phyloP scores from a whole-genome alignment of 2,113 vertebrate species.

The Nansenia antarctica region DNA sequence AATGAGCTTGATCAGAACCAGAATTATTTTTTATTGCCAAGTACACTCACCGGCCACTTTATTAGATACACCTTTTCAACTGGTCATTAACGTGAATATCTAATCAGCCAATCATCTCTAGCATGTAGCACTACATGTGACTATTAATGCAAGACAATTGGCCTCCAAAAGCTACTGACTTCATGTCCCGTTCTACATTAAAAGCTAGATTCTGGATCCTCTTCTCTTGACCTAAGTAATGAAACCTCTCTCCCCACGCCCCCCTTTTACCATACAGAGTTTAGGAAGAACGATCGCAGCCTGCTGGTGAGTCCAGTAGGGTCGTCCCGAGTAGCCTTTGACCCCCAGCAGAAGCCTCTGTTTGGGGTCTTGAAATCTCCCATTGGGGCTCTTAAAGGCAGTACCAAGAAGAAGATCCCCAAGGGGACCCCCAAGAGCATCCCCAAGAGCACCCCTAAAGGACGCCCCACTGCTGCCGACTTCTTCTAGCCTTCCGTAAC shows the following conservation, averaged over 20 bases:
- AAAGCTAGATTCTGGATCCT: neutral
- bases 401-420: constrained; percentile 28
- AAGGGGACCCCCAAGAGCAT: neutral
- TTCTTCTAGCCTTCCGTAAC: constrained; percentile 60
- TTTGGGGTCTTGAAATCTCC: constrained; percentile 87
- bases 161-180: too few species aligned
- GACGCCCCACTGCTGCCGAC: constrained; percentile 50
- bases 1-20: too few species aligned
- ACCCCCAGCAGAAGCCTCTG: constrained; percentile 86
- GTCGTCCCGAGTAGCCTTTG: constrained; percentile 86
- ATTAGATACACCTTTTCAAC: too few species aligned
- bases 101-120: too few species aligned
- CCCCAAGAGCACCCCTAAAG: constrained; percentile 1
- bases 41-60: too few species aligned
- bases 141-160: too few species aligned
- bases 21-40: neutral
- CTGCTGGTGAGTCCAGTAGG: constrained; percentile 87
- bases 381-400: neutral
- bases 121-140: too few species aligned
- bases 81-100: too few species aligned
- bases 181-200: neutral
- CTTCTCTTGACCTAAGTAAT: neutral
- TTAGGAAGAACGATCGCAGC: constrained; percentile 89
- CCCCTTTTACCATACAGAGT: constrained; percentile 77
- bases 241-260: neutral